A percentile compares a stretch with the other conserved stretches of the same genome.
Conservation (phyloP, 2,797 vertebrate genomes). For the Galago senegalensis region DNA sequence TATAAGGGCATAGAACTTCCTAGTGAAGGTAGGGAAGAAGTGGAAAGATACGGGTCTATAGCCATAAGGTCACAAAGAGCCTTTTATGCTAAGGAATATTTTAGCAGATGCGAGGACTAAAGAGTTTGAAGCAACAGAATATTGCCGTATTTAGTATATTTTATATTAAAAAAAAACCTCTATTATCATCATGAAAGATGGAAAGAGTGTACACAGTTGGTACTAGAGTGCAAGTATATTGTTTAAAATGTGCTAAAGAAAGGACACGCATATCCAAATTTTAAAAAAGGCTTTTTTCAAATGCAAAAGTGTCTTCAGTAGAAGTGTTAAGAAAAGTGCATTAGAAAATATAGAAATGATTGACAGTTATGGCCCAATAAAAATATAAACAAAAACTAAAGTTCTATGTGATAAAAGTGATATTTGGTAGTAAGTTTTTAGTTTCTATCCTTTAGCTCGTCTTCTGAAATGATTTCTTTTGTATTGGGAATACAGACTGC, state of each 20-base stretch:
- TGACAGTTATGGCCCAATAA: background rate
- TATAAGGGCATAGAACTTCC: background rate
- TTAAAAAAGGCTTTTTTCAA: background rate
- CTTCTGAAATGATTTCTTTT: background rate
- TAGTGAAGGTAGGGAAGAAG: background rate
- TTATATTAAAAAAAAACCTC: background rate
- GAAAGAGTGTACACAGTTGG: background rate
- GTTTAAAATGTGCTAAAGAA: conserved; percentile 37
- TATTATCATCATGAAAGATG: background rate
- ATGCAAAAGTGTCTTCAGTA: background rate
- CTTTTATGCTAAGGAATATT: background rate
- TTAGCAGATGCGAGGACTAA: background rate
- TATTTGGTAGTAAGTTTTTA: background rate
- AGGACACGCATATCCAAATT: background rate
- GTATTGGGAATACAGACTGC: background rate
- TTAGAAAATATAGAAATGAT: background rate
- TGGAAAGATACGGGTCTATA: background rate
- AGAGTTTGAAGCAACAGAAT: background rate
- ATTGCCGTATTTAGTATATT: background rate
- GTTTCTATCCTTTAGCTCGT: conserved; percentile 8
- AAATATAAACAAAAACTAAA: background rate
- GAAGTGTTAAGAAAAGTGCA: background rate
- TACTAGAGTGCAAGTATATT: background rate
- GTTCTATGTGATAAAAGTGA: background rate
- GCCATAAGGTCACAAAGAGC: background rate